These are phyloP conservation scores for Neotoma lepida DNA, from an alignment of 2,113 vertebrate genomes.

Conservation along the genomic window DNA sequence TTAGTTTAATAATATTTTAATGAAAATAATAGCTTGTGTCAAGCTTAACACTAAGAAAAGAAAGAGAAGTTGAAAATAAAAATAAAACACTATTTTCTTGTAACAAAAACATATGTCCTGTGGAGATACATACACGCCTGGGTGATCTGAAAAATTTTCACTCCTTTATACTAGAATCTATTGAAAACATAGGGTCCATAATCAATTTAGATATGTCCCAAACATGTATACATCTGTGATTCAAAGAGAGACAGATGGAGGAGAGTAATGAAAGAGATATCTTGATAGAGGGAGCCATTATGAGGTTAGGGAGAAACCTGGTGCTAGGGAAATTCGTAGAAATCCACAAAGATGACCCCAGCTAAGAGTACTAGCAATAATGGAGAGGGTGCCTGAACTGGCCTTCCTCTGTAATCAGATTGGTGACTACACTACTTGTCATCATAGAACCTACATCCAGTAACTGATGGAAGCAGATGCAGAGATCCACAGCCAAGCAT, in stretches of 20 bases:
- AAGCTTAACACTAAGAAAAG: background rate
- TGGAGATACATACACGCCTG: background rate
- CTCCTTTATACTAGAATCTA: background rate
- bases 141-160: background rate
- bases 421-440: no score
- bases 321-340: no score
- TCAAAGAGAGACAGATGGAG: background rate
- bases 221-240: background rate
- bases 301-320: no score
- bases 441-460: no score
- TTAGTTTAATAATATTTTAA: slow-evolving; percentile 4
- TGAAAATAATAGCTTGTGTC: background rate
- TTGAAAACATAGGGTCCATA: background rate
- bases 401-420: no score
- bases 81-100: background rate
- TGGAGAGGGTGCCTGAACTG: no score
- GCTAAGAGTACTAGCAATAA: no score
- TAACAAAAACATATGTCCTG: background rate
- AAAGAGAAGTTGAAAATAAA: background rate
- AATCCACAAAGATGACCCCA: no score
- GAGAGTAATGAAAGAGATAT: no score
- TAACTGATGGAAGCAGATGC: no score
- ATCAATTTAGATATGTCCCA: background rate
- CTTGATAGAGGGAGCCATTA: no score
- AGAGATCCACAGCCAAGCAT: no score